Percentiles rank a stretch among this genome's conserved stretches.
phyloP scores from a whole-genome alignment of 2,888 invertebrate genomes.

The Choreutis nemorana region DNA sequence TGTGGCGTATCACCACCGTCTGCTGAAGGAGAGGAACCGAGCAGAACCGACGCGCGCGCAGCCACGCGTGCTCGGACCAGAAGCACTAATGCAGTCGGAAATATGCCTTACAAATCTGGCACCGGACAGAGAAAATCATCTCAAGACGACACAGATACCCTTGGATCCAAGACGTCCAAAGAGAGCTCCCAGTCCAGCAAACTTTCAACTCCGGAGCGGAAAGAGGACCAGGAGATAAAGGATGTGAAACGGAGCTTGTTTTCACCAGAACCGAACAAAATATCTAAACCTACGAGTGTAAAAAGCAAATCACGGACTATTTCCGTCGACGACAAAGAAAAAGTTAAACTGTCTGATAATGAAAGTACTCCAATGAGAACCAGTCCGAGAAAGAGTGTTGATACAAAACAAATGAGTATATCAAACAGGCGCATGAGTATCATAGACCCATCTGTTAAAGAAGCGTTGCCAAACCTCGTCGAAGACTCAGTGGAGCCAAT shows the following conservation, averaged over 20 bases:
- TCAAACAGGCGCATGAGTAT: slow-evolving; percentile 21
- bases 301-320: slow-evolving; percentile 19
- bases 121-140: slow-evolving; percentile 58
- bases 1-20: slow-evolving; percentile 74
- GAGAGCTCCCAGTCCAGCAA: slow-evolving; percentile 68
- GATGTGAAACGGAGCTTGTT: slow-evolving; percentile 46
- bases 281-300: slow-evolving; percentile 23
- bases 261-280: slow-evolving; percentile 33
- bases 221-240: slow-evolving; percentile 69
- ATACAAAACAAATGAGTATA: slow-evolving; percentile 9
- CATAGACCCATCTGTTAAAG: slow-evolving; percentile 19
- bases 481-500: slow-evolving; percentile 13
- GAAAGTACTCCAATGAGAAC: slow-evolving; percentile 19
- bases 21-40: slow-evolving; percentile 80
- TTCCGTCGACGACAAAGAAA: slow-evolving; percentile 44
- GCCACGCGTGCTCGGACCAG: slow-evolving; percentile 71
- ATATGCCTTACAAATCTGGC: slow-evolving; percentile 69
- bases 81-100: slow-evolving; percentile 73
- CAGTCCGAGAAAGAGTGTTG: slow-evolving; percentile 30
- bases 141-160: slow-evolving; percentile 41
- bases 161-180: slow-evolving; percentile 57
- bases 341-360: slow-evolving; percentile 15
- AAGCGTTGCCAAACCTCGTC: slow-evolving; percentile 14
- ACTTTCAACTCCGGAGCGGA: slow-evolving; percentile 68
- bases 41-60: slow-evolving; percentile 53